Evolutionary conservation across 2,888 invertebrate genomes (phyloP), one percentile per base, ranked within the genome.

Genomic region (Coenonympha arcania): DNA sequence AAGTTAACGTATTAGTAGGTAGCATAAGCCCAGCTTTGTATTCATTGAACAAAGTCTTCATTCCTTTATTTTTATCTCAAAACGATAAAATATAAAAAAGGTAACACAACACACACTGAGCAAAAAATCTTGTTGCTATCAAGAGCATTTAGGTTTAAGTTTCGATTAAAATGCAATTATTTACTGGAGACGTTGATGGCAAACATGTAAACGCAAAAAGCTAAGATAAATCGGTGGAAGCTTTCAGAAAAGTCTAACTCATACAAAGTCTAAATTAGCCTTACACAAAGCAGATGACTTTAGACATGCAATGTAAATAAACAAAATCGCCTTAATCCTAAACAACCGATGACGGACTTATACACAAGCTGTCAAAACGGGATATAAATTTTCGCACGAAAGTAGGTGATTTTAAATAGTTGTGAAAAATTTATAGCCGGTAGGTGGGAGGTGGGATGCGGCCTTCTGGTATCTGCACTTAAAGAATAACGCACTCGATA

Each of bases 261-360:
- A 37, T 20, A 15, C 42, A 40, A 44, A 51, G 11, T 16, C 13
- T 8, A 36, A 41, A 39, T 46, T 20, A 42, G 6, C 16, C n/a
- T 4, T 47, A 53, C 46, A 33, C 20, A 37, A 43, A 53, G 18
- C 53, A 48, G 49, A 50, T 31, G 26, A 11, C 37, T 52, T 6
- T n/a, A 30, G 6, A 33, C 26, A 43, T 41, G 47, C 42, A 45
- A 47, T 9, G 55, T 45, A 55, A 73, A 73, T 67, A 77, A 77
- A 74, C 66, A 56, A 41, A 58, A 55, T 6, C 48, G 58, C 63
- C 65, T 72, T 78, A 68, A 85, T 80, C 57, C 68, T 78, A 83
- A 85, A 85, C 76, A 83, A 52, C 36, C 84, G 83, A 79, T 63
- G 80, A 85, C 62, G 59, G 83, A 82, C 76, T 65, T 71, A 66